Evolutionary conservation across 2,113 vertebrate species (phyloP), one percentile per base, ranked within the genome.

Genomic region (Aphyosemion australe): DNA sequence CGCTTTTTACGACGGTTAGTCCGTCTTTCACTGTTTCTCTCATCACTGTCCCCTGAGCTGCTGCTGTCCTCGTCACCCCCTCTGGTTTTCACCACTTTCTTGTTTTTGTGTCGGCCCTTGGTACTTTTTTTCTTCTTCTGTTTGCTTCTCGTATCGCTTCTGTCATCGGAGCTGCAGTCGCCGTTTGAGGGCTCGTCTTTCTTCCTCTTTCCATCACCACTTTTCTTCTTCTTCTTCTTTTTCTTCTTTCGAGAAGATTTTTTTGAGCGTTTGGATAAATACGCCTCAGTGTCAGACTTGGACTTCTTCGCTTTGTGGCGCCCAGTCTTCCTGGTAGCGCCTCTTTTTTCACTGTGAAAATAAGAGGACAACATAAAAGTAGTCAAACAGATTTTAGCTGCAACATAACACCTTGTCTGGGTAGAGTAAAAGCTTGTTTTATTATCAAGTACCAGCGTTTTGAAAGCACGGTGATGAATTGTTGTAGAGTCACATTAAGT

Each of bases 211-310:
- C 45, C 85, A 4, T 83, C 87, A 71, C 91, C 92, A 9, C 85
- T 91, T 87, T 93, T 95, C 93, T 89, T 95, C 2, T 94, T 95
- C 65, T 85, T 93, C 39, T 95, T 97, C 88, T 94, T 97, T 68
- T 82, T 83, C 12, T 94, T 96, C 66, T 95, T 97, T 64, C 93
- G 95, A 43, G 94, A 94, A 0, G 94, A 94, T 73, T 96, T 98
- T 85, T 96, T 98, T 32, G 91, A 77, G 57, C 87, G 94, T 78
- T 95, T 98, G 47, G 92, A 89, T 69, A 91, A 92, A 64, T 84
- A 91, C 0, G 90, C 82, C 51, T 95, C 90, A 0, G 45, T 90
- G 37, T 89, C 84, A 53, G 89, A 88, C 51, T 93, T 94, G 58
- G 79, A 81, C 70, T 78, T 91, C 74, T 94, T 95, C 71, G 83